Base-by-base conservation (phyloP, 2,888 invertebrate genomes). In the Leptinotarsa tumamoca region DNA sequence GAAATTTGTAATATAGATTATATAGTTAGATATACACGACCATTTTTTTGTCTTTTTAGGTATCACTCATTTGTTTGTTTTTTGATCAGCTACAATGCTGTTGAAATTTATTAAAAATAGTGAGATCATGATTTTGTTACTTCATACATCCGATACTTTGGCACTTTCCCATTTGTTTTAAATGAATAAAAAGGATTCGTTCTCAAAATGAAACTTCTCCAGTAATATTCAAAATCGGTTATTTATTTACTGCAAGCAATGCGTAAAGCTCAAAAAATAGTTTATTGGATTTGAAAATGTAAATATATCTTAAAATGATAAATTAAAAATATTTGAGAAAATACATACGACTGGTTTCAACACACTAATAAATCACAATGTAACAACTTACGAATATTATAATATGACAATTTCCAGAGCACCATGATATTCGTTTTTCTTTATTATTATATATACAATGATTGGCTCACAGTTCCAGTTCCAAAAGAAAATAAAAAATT, bases 291-390 rank as follows among this genome's bases (percentile, higher is more conserved):
- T 82, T 82, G 82, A 83, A 80, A 81, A 83, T 80, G 81, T 84
- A 84, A 84, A 82, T 79, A 79, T 79, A 82, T 80, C 82, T 83
- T 82, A 82, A 74, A 77, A 51, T 43, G 79, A 81, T 82, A 84
- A 81, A 83, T 83, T 84, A 84, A 82, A 83, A 84, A 81, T 80
- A 83, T 83, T 74, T 82, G 83, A 82, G 80, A 83, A 83, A 83
- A 82, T 81, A 83, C 79, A 83, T 81, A 85, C 83, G 83, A 84
- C 83, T 85, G 83, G 84, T 85, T 85, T 85, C 83, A 83, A 63
- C 52, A 85, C 83, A 84, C 83, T 84, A 83, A 82, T 82, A 84
- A 85, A 88, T 88, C 88, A 88, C 88, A 88, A 86, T 88, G 85
- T 84, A 86, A 86, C 84, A 87, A 86, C 84, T 86, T 86, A 80